phyloP scores from a whole-genome alignment of 2,888 invertebrate genomes.

The Villa cingulata region DNA sequence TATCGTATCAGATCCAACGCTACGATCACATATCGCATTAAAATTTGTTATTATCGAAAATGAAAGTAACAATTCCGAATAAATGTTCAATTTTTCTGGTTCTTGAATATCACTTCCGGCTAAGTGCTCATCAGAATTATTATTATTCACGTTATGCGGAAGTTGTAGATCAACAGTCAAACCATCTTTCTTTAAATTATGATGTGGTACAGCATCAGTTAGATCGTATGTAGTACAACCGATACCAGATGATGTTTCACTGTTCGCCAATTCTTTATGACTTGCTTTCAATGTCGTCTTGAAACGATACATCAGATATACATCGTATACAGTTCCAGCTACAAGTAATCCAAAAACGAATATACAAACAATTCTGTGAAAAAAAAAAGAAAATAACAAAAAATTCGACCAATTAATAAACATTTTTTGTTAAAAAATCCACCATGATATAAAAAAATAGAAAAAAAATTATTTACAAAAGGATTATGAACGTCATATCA shows the following conservation, averaged over 20 bases:
- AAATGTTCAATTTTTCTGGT: slow-evolving; percentile 36
- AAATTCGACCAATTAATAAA: not conserved
- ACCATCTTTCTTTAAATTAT: slow-evolving; percentile 24
- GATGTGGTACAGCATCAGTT: slow-evolving; percentile 29
- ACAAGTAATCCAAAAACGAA: slow-evolving; percentile 44
- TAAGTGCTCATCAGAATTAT: slow-evolving; percentile 42
- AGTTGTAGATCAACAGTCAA: slow-evolving; percentile 33
- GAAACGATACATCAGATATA: slow-evolving; percentile 31
- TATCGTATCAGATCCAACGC: slow-evolving; percentile 66
- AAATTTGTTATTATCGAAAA: slow-evolving; percentile 66
- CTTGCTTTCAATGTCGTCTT: slow-evolving; percentile 27
- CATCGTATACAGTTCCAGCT: slow-evolving; percentile 58
- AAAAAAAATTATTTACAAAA: slow-evolving; percentile 43
- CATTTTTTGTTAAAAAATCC: not conserved
- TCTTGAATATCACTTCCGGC: slow-evolving; percentile 40
- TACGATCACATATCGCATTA: slow-evolving; percentile 65
- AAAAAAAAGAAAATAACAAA: slow-evolving; percentile 4
- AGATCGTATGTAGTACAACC: slow-evolving; percentile 38
- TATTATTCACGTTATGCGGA: slow-evolving; percentile 37
- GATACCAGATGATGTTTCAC: slow-evolving; percentile 36
- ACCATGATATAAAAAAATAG: not conserved
- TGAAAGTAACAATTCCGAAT: slow-evolving; percentile 53
- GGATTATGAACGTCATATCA: slow-evolving; percentile 57
- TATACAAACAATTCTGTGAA: slow-evolving; percentile 41
- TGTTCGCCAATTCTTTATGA: slow-evolving; percentile 33